These are phyloP conservation scores for Bufo gargarizans DNA, from an alignment of 2,113 vertebrate species.

Conservation along the genomic window DNA sequence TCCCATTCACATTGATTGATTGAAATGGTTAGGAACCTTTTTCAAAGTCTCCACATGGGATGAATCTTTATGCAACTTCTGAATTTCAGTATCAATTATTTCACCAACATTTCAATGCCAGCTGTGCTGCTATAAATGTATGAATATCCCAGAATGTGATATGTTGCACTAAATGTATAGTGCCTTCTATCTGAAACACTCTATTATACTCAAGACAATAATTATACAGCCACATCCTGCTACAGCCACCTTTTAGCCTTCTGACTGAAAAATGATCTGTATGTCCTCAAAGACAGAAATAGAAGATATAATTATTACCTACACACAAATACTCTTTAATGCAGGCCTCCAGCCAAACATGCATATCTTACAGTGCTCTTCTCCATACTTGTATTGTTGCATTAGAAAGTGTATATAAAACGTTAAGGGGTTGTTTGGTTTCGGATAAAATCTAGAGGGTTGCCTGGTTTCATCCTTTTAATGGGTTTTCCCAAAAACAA, in stretches of 20 bases:
- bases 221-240: not conserved
- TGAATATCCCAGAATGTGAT: not conserved
- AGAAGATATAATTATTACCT: not conserved
- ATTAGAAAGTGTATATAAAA: too few relatives aligned
- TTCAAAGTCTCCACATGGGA: not conserved
- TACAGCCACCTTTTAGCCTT: not conserved
- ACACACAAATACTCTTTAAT: not conserved
- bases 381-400: not conserved
- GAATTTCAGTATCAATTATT: not conserved
- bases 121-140: not conserved
- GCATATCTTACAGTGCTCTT: not conserved
- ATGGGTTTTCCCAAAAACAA: too few relatives aligned
- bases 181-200: not conserved
- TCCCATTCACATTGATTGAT: too few relatives aligned
- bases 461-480: too few relatives aligned
- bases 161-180: not conserved
- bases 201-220: not conserved
- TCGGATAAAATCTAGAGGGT: too few relatives aligned
- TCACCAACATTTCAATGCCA: not conserved
- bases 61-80: not conserved
- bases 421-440: too few relatives aligned
- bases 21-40: not conserved
- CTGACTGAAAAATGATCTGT: not conserved
- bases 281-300: not conserved
- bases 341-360: not conserved